Evolutionary conservation across 2,797 vertebrate genomes (phyloP).

Genomic region (Helarctos malayanus): DNA sequence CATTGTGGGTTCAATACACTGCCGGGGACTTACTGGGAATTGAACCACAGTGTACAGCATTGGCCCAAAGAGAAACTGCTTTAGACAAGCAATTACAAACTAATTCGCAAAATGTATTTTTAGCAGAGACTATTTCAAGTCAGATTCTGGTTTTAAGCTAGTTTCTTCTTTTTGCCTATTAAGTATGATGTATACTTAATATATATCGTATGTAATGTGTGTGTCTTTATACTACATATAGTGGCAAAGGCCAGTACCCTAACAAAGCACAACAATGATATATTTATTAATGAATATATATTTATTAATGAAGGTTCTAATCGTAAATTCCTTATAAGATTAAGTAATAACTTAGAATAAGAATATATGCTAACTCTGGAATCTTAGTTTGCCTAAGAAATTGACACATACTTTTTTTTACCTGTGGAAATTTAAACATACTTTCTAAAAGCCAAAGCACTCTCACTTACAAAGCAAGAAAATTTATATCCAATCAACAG

Average conservation of each 20-base stretch:
- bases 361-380: constrained; percentile 48
- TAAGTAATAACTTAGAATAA: constrained; percentile 52
- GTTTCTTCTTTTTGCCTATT: not conserved
- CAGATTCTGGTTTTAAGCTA: constrained; percentile 51
- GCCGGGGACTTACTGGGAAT: constrained; percentile 38
- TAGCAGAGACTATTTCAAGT: constrained; percentile 22
- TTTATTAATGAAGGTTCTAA: constrained; percentile 54
- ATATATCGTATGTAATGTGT: not conserved
- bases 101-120: constrained; percentile 43
- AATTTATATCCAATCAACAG: constrained; percentile 28
- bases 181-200: not conserved
- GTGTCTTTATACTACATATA: not conserved
- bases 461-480: constrained; percentile 54
- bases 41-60: not conserved
- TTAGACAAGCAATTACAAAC: constrained; percentile 57
- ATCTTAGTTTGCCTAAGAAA: constrained; percentile 47
- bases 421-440: constrained; percentile 48
- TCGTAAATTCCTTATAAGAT: constrained; percentile 56
- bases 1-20: constrained; percentile 53
- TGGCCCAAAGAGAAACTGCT: constrained; percentile 37
- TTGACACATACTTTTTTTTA: constrained; percentile 49
- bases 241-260: constrained; percentile 42
- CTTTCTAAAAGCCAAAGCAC: constrained; percentile 58
- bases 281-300: constrained; percentile 34
- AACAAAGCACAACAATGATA: constrained; percentile 49